Conservation (phyloP, 1,140 invertebrate species). For the Pantala flavescens region DNA sequence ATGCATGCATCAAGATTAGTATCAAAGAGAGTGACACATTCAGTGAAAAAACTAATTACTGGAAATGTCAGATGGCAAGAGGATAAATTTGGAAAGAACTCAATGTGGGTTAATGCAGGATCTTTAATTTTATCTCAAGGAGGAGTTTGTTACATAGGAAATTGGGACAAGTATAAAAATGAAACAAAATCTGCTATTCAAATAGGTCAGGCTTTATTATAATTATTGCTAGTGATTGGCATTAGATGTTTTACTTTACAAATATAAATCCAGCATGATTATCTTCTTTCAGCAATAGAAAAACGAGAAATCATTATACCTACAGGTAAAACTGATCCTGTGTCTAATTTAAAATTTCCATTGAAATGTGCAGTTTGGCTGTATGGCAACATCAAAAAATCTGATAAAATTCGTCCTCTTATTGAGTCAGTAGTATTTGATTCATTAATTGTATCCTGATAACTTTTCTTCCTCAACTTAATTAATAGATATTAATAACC, state of each 20-base stretch:
- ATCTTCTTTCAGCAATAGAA: background rate
- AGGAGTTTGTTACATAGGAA: conserved; percentile 23
- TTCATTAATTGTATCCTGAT: too few species aligned
- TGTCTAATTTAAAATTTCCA: conserved; percentile 12
- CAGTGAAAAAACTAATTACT: background rate
- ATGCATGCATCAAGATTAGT: conserved; percentile 15
- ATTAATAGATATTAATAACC: too few species aligned
- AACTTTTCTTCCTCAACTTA: too few species aligned
- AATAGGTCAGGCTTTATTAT: background rate
- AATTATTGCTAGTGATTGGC: background rate
- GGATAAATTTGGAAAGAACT: background rate
- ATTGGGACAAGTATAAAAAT: conserved; percentile 20
- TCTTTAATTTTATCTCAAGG: conserved; percentile 20
- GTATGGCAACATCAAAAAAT: conserved; percentile 19
- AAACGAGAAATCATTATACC: background rate
- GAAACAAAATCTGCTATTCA: background rate
- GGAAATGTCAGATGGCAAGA: background rate
- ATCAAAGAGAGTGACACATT: conserved; percentile 13
- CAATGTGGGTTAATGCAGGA: conserved; percentile 22
- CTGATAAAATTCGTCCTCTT: conserved; percentile 21
- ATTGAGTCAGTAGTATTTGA: conserved; percentile 22
- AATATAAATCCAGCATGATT: background rate
- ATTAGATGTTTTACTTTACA: background rate
- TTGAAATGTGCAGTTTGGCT: conserved; percentile 24
- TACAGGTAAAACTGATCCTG: background rate